Conservation (phyloP, 2,797 vertebrate genomes). For the Brachymystax lenok region DNA sequence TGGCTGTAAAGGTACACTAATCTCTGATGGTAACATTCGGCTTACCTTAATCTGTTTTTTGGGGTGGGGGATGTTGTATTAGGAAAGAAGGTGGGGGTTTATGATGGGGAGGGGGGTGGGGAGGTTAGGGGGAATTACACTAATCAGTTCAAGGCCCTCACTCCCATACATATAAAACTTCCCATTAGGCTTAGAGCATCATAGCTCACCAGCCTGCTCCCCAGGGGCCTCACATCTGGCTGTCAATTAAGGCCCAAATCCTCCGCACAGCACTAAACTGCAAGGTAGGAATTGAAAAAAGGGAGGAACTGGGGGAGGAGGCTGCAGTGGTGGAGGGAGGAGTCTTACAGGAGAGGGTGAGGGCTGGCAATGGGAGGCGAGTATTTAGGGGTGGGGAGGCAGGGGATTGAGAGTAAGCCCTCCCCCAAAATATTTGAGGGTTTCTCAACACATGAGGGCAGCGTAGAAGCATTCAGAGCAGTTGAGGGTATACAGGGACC, state of each 20-base stretch:
- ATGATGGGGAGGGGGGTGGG: constrained; percentile 22
- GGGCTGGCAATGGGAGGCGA: constrained; percentile 34
- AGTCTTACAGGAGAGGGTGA: constrained; percentile 61
- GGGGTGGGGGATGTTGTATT: constrained; percentile 84
- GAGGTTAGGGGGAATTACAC: constrained; percentile 77
- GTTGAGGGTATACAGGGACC: neutral
- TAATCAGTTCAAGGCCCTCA: constrained; percentile 88
- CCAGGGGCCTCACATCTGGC: constrained; percentile 86
- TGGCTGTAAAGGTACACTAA: constrained; percentile 90
- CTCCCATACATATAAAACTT: constrained; percentile 85
- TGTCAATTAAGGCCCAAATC: constrained; percentile 70
- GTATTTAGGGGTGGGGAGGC: constrained; percentile 76
- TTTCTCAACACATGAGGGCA: constrained; percentile 64
- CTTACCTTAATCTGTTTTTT: constrained; percentile 92
- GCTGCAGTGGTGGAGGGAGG: constrained; percentile 2
- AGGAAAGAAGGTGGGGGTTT: constrained; percentile 78
- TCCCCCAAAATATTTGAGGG: constrained; percentile 79
- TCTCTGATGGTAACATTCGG: constrained; percentile 92
- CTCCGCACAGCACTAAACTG: constrained; percentile 63
- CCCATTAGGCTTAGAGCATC: constrained; percentile 91
- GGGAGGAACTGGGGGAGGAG: neutral
- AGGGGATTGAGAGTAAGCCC: constrained; percentile 22
- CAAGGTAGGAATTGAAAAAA: constrained; percentile 81
- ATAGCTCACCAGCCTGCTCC: constrained; percentile 81
- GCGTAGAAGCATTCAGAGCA: constrained; percentile 5